Evolutionary conservation across 2,888 invertebrate species (phyloP).

Genomic region (Herminia tarsipennalis): DNA sequence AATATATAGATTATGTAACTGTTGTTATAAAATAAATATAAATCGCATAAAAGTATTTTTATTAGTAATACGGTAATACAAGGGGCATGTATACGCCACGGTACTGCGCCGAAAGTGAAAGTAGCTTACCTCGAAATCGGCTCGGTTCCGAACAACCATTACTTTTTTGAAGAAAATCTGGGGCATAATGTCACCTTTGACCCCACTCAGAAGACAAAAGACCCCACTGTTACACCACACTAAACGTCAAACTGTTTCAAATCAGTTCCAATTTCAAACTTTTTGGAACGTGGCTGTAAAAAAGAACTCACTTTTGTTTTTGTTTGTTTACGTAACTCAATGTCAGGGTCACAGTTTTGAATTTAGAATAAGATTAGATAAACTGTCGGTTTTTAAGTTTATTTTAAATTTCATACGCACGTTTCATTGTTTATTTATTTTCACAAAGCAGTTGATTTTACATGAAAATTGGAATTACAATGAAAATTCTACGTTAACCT

Average conservation of each 20-base stretch:
- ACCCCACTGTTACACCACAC: constrained; percentile 27
- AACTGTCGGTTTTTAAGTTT: too few relatives aligned
- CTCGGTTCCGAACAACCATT: constrained; percentile 79
- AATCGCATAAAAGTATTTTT: neutral
- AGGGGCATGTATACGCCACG: constrained; percentile 46
- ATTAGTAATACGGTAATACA: constrained; percentile 27
- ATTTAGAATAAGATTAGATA: constrained; percentile 14
- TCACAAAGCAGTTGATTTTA: constrained; percentile 1
- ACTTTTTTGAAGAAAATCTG: constrained; percentile 85
- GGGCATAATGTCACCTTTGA: constrained; percentile 75
- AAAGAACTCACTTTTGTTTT: constrained; percentile 32
- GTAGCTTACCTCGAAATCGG: constrained; percentile 79
- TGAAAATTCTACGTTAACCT: constrained; percentile 59
- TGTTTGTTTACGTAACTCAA: constrained; percentile 31
- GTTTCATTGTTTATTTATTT: constrained; percentile 3
- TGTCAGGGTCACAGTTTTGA: constrained; percentile 41
- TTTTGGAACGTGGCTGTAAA: constrained; percentile 22
- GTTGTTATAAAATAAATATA: too few relatives aligned
- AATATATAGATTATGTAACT: too few relatives aligned
- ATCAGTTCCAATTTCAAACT: constrained; percentile 13
- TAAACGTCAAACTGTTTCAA: constrained; percentile 22
- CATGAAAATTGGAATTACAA: constrained; percentile 8
- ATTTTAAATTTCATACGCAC: constrained; percentile 1
- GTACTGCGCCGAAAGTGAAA: constrained; percentile 72
- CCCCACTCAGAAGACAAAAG: constrained; percentile 26